Base-by-base conservation (phyloP, 2,797 vertebrate species). In the Takifugu ocellatus region DNA sequence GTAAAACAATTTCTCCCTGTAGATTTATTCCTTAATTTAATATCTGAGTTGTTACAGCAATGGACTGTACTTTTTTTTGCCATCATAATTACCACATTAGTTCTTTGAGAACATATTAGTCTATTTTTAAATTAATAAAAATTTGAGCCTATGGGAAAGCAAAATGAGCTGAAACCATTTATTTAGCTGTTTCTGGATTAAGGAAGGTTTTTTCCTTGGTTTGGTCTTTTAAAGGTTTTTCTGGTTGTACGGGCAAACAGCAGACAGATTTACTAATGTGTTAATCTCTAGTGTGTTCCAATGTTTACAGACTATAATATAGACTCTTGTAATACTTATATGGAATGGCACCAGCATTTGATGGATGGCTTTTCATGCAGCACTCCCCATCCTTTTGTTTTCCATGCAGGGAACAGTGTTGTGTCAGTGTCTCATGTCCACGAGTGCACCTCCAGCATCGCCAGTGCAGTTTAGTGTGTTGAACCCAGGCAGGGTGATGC, bases 401-500 rank as follows among this genome's bases (percentile, higher is more conserved):
- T 39, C 73, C 68, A 75, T 85, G 72, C 74, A 77, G 17, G 39
- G 12, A 8, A 61, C 52, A 8, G 56, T 48, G 7, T 21, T 46
- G 4, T 10, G 8, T 14, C 65, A 15, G n/a, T 46, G 0, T 54
- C 17, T 33, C 12, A 1, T 16, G 1, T 26, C 46, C 16, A 10
- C 10, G 1, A 14, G 2, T 47, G 1, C 14, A 16, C 47, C 63
- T 17, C 49, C 54, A 0, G 54, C 27, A 1, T 56, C 25, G 8
- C 49, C 65, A 12, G 73, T 86, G 79, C 92, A 93, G 74, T 90
- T 89, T 49, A 92, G 56, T 15, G 46, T 59, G 14, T 57, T 75
- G 72, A 91, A 89, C 12, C 92, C 92, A 0, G 91, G 90, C 60
- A 93, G 79, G 0, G 77, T 91, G 78, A 93, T 88, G 0, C 85